Conservation (phyloP, 2,888 invertebrate genomes). For the Polydrusus tereticollis region DNA sequence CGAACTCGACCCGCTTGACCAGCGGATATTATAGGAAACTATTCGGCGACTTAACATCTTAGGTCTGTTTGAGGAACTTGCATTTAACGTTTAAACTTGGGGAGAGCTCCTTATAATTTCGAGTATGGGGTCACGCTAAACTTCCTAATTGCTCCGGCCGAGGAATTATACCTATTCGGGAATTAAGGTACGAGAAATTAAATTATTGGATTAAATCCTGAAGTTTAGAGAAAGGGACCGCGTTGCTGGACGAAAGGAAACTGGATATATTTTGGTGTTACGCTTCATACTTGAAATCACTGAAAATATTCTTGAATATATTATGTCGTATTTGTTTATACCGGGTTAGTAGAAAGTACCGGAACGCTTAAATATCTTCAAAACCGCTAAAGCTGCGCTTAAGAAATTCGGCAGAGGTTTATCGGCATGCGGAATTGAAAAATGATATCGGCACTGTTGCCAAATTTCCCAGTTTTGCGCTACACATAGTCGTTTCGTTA, state of each 20-base stretch:
- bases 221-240: conserved; percentile 1
- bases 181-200: conserved; percentile 45
- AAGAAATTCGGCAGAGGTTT: too few species aligned
- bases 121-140: conserved; percentile 43
- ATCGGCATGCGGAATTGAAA: too few species aligned
- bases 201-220: conserved; percentile 36
- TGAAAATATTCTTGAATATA: too few species aligned
- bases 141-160: conserved; percentile 48
- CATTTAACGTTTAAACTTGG: conserved; percentile 62
- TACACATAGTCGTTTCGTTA: too few species aligned
- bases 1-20: conserved; percentile 61
- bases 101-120: conserved; percentile 48
- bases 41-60: conserved; percentile 66
- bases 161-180: conserved; percentile 48
- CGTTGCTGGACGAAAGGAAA: background rate
- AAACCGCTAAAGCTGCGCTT: too few species aligned
- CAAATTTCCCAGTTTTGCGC: too few species aligned
- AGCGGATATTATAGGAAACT: conserved; percentile 67
- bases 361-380: too few species aligned
- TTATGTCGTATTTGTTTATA: too few species aligned
- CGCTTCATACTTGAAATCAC: background rate
- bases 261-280: background rate
- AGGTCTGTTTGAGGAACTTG: conserved; percentile 61
- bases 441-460: too few species aligned
- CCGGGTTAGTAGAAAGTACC: too few species aligned